A percentile compares a stretch with the other conserved stretches of the same genome.
phyloP scores from a whole-genome alignment of 1,140 invertebrate species.

The Lutraria rhynchaena region DNA sequence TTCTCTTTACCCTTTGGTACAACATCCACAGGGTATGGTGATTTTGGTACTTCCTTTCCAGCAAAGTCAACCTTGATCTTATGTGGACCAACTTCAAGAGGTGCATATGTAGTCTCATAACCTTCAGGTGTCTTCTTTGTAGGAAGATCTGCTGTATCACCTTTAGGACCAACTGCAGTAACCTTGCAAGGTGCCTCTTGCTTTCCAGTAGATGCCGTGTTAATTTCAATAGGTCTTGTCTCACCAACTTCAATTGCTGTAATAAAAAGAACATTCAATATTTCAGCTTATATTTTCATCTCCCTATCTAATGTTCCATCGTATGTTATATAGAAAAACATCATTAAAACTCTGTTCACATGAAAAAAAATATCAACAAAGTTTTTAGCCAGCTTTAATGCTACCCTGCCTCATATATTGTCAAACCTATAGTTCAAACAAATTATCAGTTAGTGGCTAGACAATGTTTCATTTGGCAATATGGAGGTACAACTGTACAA shows the following conservation, averaged over 20 bases:
- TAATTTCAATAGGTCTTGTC: slow-evolving; percentile 91
- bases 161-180: slow-evolving; percentile 78
- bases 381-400: too few species aligned
- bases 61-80: slow-evolving; percentile 77
- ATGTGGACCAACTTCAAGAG: slow-evolving; percentile 88
- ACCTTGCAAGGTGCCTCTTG: slow-evolving; percentile 87
- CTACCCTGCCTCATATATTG: too few species aligned
- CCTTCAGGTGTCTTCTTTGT: slow-evolving; percentile 86
- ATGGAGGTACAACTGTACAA: too few species aligned
- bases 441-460: too few species aligned
- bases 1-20: slow-evolving; percentile 78
- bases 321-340: background rate
- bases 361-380: background rate
- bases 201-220: slow-evolving; percentile 86
- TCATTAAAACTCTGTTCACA: background rate
- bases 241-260: slow-evolving; percentile 76
- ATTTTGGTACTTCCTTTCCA: slow-evolving; percentile 73
- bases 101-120: slow-evolving; percentile 91
- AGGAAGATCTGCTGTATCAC: slow-evolving; percentile 85
- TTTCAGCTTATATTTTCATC: background rate
- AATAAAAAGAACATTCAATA: slow-evolving; percentile 8
- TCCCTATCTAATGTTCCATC: background rate
- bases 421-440: too few species aligned
- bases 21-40: slow-evolving; percentile 84
- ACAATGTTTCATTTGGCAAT: too few species aligned